Conservation (phyloP, 2,888 invertebrate species). For the Dichetophora obliterata region DNA sequence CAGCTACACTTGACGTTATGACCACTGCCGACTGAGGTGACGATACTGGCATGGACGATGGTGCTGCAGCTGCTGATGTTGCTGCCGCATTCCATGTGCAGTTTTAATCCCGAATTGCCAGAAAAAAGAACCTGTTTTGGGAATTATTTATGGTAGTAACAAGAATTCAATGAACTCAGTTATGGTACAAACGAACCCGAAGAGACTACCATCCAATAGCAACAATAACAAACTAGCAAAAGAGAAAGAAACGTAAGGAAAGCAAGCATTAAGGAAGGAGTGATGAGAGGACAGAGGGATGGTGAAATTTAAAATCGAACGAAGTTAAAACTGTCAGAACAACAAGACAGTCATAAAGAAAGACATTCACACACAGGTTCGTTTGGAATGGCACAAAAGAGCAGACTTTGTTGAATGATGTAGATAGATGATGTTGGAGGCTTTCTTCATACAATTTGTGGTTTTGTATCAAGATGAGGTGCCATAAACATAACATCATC, state of each 20-base stretch:
- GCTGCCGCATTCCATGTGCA: slow-evolving; percentile 34
- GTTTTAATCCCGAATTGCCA: slow-evolving; percentile 25
- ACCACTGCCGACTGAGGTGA: not conserved
- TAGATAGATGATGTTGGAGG: not conserved
- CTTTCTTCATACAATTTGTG: not conserved
- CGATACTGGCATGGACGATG: not conserved
- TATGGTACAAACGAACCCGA: slow-evolving; percentile 16
- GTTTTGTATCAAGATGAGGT: not conserved
- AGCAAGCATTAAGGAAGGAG: not conserved
- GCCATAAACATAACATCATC: not conserved
- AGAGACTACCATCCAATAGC: not conserved
- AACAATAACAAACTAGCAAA: not conserved
- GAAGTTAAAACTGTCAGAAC: not conserved
- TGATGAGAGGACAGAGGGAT: too few species aligned
- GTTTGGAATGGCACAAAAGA: not conserved
- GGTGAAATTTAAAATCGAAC: too few species aligned
- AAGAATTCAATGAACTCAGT: slow-evolving; percentile 37
- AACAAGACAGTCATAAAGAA: not conserved
- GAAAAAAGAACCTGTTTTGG: slow-evolving; percentile 35
- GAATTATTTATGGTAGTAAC: slow-evolving; percentile 25
- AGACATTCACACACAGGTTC: not conserved
- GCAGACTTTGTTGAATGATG: too few species aligned
- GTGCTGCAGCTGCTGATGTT: not conserved
- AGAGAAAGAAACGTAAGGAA: not conserved
- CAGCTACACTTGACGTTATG: too few species aligned